Evolutionary conservation across 2,888 invertebrate genomes (phyloP).

Genomic region (Crematogaster levior): DNA sequence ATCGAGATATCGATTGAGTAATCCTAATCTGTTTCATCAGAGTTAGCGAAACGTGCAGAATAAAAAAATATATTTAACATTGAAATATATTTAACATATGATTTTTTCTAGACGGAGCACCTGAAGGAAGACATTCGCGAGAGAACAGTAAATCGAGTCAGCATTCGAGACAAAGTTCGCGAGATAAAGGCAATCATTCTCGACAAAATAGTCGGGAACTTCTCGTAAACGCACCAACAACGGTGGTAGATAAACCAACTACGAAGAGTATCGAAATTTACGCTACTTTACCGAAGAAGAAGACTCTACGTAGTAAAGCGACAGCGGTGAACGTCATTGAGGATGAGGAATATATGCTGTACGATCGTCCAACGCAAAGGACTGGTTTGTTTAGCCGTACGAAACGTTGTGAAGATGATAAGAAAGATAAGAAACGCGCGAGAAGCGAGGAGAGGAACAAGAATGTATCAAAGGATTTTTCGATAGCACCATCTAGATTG

Average conservation of each 20-base stretch:
- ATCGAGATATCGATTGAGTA: not conserved
- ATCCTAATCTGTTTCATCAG: too few relatives aligned
- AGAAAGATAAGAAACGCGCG: constrained; percentile 91
- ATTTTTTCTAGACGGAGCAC: constrained; percentile 81
- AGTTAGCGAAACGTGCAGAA: not conserved
- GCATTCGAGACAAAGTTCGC: constrained; percentile 91
- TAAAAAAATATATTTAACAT: not conserved
- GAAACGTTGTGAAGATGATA: constrained; percentile 90
- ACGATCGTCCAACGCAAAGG: constrained; percentile 90
- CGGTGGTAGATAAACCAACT: constrained; percentile 83
- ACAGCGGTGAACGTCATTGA: constrained; percentile 90
- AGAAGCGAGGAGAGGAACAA: constrained; percentile 95
- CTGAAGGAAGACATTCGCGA: constrained; percentile 90
- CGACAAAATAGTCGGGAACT: constrained; percentile 89
- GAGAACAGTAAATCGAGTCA: constrained; percentile 91
- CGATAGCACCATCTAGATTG: constrained; percentile 88
- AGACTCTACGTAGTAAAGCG: constrained; percentile 89
- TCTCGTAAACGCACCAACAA: constrained; percentile 76
- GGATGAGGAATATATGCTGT: constrained; percentile 89
- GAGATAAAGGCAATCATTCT: constrained; percentile 89
- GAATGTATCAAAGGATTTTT: constrained; percentile 89
- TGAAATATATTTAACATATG: not conserved
- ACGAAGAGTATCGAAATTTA: constrained; percentile 94
- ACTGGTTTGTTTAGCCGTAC: constrained; percentile 90
- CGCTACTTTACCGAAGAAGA: constrained; percentile 96